Percentiles rank a stretch among this genome's conserved stretches.
phyloP scores from a whole-genome alignment of 2,888 invertebrate species.

The Chaetogeoica ovagalla region DNA sequence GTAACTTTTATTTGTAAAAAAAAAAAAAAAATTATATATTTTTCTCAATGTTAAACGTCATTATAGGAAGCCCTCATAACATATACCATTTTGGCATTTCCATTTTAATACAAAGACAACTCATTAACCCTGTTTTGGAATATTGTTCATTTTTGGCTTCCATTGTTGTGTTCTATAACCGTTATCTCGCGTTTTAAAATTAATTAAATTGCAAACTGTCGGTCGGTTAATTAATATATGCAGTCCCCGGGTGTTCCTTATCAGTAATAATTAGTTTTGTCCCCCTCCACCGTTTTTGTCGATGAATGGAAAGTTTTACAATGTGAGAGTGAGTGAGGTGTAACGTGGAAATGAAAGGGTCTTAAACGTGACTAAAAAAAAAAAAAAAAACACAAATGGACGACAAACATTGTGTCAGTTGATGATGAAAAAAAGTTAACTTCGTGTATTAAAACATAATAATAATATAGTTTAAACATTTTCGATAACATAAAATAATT shows the following conservation, averaged over 20 bases:
- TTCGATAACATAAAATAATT: neutral
- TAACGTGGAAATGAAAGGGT: conserved; percentile 16
- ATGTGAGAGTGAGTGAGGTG: neutral
- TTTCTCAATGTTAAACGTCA: conserved; percentile 29
- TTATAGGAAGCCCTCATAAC: conserved; percentile 35
- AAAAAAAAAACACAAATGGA: conserved; percentile 19
- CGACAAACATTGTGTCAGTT: conserved; percentile 6
- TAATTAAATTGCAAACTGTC: conserved; percentile 51
- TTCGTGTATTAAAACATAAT: conserved; percentile 22
- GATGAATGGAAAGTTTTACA: conserved; percentile 37
- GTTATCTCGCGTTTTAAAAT: conserved; percentile 52
- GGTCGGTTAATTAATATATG: conserved; percentile 51
- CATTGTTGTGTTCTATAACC: conserved; percentile 36
- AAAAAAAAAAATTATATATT: neutral
- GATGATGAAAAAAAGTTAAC: conserved; percentile 3
- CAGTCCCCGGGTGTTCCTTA: conserved; percentile 43
- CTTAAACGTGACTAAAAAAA: conserved; percentile 3
- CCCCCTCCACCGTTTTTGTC: conserved; percentile 26
- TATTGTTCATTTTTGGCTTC: conserved; percentile 47
- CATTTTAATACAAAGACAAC: conserved; percentile 36
- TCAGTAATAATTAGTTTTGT: conserved; percentile 50
- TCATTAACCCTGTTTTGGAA: conserved; percentile 44
- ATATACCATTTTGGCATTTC: conserved; percentile 32
- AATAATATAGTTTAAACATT: neutral
- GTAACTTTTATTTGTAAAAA: conserved; percentile 13